phyloP scores from a whole-genome alignment of 2,888 invertebrate species.

The Drosophila niveifrons region DNA sequence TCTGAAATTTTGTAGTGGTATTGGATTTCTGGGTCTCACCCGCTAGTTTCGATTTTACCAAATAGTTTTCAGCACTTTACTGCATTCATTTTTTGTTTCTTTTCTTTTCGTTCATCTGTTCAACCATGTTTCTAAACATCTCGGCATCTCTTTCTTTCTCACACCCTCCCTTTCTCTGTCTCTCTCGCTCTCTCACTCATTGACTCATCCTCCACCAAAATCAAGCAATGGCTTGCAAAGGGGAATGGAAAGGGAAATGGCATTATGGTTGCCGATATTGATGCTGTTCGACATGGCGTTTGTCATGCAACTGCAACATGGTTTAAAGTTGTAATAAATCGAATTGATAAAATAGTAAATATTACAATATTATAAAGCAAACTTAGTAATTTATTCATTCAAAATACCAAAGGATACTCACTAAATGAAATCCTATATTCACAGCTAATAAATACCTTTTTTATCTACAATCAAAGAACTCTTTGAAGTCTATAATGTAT shows the following conservation, averaged over 20 bases:
- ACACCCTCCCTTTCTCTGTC: background rate
- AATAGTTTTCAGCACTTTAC: constrained; percentile 57
- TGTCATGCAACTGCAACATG: constrained; percentile 10
- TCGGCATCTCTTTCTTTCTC: constrained; percentile 19
- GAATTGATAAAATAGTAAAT: background rate
- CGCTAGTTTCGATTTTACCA: constrained; percentile 44
- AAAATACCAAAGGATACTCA: background rate
- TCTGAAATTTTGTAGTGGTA: constrained; percentile 28
- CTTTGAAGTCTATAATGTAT: background rate
- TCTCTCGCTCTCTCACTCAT: constrained; percentile 5
- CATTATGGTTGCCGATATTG: constrained; percentile 54
- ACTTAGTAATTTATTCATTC: background rate
- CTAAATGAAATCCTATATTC: background rate
- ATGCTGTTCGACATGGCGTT: constrained; percentile 30
- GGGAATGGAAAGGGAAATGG: constrained; percentile 26
- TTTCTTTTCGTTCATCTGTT: constrained; percentile 2
- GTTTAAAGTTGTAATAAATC: background rate
- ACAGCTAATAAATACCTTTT: background rate
- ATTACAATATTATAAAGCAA: background rate
- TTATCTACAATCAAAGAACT: background rate
- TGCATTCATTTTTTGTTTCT: constrained; percentile 12
- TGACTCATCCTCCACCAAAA: constrained; percentile 27
- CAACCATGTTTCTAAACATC: constrained; percentile 60
- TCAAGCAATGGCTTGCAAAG: constrained; percentile 32
- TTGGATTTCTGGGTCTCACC: constrained; percentile 54